Conservation (phyloP, 2,888 invertebrate genomes). For the Cancer borealis region DNA sequence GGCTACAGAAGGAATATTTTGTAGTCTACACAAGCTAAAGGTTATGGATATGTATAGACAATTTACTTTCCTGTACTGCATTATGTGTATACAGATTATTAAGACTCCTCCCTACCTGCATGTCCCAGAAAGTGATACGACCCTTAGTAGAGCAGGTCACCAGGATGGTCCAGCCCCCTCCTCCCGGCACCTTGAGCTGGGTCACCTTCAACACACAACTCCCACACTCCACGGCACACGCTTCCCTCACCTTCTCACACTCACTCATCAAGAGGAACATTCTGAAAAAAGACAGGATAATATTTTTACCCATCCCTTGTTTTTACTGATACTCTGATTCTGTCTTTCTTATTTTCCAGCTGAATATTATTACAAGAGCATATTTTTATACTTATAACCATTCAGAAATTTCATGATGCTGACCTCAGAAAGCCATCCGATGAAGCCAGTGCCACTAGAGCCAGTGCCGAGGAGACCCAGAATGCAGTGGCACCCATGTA, state of each 20-base stretch:
- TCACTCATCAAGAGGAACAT: slow-evolving; percentile 52
- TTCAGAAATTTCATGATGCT: not conserved
- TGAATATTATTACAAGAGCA: not conserved
- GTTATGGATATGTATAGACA: not conserved
- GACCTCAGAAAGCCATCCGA: slow-evolving; percentile 71
- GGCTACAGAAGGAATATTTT: slow-evolving; percentile 22
- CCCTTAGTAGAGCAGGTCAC: slow-evolving; percentile 60
- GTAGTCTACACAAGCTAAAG: not conserved
- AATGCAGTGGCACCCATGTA: slow-evolving; percentile 69
- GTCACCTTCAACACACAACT: slow-evolving; percentile 56
- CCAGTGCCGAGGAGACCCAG: slow-evolving; percentile 60
- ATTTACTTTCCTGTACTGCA: not conserved
- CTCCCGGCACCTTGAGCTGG: not conserved
- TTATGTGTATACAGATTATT: not conserved
- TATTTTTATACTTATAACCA: not conserved
- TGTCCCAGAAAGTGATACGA: slow-evolving; percentile 55
- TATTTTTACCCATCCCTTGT: not conserved
- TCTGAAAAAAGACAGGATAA: slow-evolving; percentile 39
- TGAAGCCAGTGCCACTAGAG: slow-evolving; percentile 64
- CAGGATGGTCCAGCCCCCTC: not conserved
- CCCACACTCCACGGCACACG: slow-evolving; percentile 49
- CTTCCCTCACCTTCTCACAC: slow-evolving; percentile 36
- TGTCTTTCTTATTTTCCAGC: not conserved
- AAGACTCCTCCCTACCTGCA: slow-evolving; percentile 46
- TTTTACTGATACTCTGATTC: not conserved